Percentiles rank a stretch among this genome's conserved stretches.
phyloP scores from a whole-genome alignment of 2,888 invertebrate species.

The Aproaerema taeniolella region DNA sequence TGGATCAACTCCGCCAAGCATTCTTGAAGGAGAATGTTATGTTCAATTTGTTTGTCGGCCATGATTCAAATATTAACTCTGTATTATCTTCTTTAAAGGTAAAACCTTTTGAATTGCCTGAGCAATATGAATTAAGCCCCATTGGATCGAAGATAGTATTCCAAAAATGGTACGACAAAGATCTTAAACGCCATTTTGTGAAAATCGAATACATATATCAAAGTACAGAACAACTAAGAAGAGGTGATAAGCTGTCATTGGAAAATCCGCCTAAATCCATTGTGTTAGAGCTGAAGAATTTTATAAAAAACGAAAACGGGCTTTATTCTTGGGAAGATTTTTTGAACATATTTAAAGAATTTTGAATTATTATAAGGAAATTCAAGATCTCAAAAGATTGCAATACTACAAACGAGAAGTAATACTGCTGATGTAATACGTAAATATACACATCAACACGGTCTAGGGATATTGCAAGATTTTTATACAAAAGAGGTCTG shows the following conservation, averaged over 20 bases:
- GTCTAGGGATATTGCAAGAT: too few species aligned
- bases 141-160: constrained; percentile 59
- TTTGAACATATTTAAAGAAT: constrained; percentile 5
- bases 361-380: too few species aligned
- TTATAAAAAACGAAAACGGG: constrained; percentile 37
- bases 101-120: constrained; percentile 34
- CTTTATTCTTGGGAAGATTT: constrained; percentile 55
- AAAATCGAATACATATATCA: constrained; percentile 53
- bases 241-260: constrained; percentile 33
- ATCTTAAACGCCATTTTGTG: constrained; percentile 29
- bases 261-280: constrained; percentile 43
- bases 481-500: too few species aligned
- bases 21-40: constrained; percentile 30
- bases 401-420: too few species aligned
- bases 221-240: constrained; percentile 38
- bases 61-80: constrained; percentile 52
- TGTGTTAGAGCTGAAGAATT: constrained; percentile 40
- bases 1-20: constrained; percentile 38
- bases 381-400: too few species aligned
- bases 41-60: constrained; percentile 46
- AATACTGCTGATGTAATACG: too few species aligned
- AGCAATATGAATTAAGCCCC: constrained; percentile 48
- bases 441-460: too few species aligned
- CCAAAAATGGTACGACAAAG: constrained; percentile 47
- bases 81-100: constrained; percentile 39